Base-by-base conservation (phyloP, 2,113 vertebrate species). In the Chaetura pelagica region DNA sequence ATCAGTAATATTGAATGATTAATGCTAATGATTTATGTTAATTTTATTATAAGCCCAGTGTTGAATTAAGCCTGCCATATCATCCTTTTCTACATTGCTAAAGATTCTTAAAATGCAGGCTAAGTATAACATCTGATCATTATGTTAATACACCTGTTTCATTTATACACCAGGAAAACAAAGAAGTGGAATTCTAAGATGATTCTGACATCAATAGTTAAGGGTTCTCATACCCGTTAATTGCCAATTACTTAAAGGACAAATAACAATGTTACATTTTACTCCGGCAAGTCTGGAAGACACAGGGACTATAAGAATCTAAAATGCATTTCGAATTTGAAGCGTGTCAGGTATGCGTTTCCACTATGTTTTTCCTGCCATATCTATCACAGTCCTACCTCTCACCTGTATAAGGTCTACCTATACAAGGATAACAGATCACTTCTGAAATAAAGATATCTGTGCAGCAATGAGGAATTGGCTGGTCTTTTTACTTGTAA, bases 1-100 rank as follows among this genome's bases (percentile, higher is more conserved):
- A 97, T 98, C 98, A 97, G 97, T 98, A 98, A 97, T 96, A 93
- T 93, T 87, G 95, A 97, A 90, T 97, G 97, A 98, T 98, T 96
- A 97, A 98, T 97, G 98, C 94, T 98, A 97, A 98, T 97, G 97
- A 98, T 98, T 98, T 98, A 98, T 98, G 98, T 97, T 98, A 98
- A 98, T 98, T 98, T 98, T 95, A 96, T 98, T 98, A 98, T 98
- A 97, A 98, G 98, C 98, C 97, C 89, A 38, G 96, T 92, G 96
- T 96, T 97, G 97, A 98, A 97, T 97, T 97, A 97, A 97, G 90
- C 92, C 95, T 96, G 97, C 98, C 97, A 98, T 97, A 97, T 97
- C 96, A 97, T 97, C 96, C 93, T 94, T 97, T 94, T 68, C 93
- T 87, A 96, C 73, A 15, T 79, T 94, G 90, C 87, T 96, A 91